Conservation (phyloP, 2,797 vertebrate genomes). For the Pogonophryne albipinna region DNA sequence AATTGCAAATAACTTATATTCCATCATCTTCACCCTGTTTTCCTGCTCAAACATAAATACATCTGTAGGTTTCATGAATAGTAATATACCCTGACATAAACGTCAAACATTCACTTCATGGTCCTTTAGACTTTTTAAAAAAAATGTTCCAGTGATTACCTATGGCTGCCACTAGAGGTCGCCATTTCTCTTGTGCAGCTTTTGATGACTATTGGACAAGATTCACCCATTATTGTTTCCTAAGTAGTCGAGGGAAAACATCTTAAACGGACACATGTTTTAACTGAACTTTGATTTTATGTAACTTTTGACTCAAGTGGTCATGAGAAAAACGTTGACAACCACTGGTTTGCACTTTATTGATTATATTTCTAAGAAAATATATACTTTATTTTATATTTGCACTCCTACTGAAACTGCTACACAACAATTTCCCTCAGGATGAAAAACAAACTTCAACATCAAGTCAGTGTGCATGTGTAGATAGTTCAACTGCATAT, state of each 20-base stretch:
- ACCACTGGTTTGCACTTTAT: background rate
- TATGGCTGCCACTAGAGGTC: constrained; percentile 55
- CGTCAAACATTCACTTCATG: background rate
- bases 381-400: background rate
- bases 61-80: background rate
- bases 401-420: background rate
- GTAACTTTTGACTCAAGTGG: background rate
- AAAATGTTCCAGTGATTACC: background rate
- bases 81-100: background rate
- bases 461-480: background rate
- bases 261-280: background rate
- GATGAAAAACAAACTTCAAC: background rate
- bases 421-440: background rate
- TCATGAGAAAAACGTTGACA: background rate
- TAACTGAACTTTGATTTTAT: background rate
- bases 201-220: background rate
- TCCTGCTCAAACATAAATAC: background rate
- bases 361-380: background rate
- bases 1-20: too few relatives aligned
- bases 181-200: constrained; percentile 15
- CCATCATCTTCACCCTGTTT: background rate
- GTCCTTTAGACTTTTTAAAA: background rate
- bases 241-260: background rate
- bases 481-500: too few relatives aligned
- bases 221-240: constrained; percentile 1